phyloP scores from a whole-genome alignment of 2,113 vertebrate genomes.

The Mesocricetus auratus region DNA sequence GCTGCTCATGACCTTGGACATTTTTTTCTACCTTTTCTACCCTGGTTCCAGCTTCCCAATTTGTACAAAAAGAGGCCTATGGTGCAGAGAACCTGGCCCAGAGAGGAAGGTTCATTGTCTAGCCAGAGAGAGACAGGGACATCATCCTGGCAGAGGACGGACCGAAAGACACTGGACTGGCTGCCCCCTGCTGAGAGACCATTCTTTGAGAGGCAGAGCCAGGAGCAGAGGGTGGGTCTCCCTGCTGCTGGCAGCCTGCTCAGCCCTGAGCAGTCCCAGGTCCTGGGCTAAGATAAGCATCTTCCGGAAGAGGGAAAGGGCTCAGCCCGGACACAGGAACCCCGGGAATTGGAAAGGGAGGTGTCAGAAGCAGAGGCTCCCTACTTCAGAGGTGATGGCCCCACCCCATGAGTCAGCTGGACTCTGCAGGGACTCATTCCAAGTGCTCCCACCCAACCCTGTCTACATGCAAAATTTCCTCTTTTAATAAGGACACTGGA shows the following conservation, averaged over 20 bases:
- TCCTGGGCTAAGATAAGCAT: neutral
- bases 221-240: neutral
- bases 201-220: neutral
- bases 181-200: neutral
- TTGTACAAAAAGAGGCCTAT: neutral
- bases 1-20: neutral
- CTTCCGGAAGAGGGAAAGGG: constrained; percentile 44
- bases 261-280: neutral
- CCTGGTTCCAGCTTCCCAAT: neutral
- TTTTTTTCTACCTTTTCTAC: too few relatives aligned
- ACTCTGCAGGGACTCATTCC: neutral
- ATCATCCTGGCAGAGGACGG: neutral
- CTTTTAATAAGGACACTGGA: neutral
- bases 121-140: neutral
- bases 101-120: neutral
- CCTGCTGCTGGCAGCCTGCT: neutral
- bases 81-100: neutral
- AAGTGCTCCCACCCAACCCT: neutral
- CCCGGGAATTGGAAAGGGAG: constrained; percentile 16
- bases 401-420: neutral
- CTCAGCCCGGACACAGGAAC: neutral
- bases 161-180: neutral
- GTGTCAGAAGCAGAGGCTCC: neutral
- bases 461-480: neutral
- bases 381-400: neutral